Evolutionary conservation across 2,113 vertebrate genomes (phyloP).

Genomic region (Copsychus sechellarum): DNA sequence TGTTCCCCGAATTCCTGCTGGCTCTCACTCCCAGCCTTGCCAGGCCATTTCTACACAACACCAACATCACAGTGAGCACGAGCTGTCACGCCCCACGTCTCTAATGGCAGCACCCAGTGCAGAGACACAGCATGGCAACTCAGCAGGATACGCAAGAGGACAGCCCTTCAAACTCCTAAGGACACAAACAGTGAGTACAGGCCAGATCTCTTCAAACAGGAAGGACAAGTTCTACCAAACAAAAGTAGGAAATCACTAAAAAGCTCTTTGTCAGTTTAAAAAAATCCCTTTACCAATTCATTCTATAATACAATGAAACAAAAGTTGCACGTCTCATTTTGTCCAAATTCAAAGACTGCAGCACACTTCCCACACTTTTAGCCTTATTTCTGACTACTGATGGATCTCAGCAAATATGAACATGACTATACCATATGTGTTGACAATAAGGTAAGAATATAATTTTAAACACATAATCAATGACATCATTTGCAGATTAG

Average conservation of each 20-base stretch:
- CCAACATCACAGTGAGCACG: rapidly evolving
- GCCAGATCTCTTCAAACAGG: not conserved
- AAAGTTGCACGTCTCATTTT: not conserved
- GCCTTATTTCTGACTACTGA: not conserved
- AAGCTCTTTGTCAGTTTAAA: not conserved
- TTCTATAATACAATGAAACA: not conserved
- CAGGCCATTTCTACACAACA: conserved; percentile 14
- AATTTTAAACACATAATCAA: not conserved
- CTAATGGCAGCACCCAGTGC: not conserved
- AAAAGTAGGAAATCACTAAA: not conserved
- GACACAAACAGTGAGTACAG: not conserved
- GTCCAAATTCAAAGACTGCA: not conserved
- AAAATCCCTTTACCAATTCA: not conserved
- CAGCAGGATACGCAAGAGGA: not conserved
- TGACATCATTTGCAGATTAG: not conserved
- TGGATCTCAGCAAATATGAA: not conserved
- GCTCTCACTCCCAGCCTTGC: conserved; percentile 34
- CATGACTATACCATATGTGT: not conserved
- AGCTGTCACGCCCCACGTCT: rapidly evolving
- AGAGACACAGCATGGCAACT: not conserved
- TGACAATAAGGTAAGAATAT: not conserved
- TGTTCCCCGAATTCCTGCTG: conserved; percentile 27
- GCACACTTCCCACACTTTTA: not conserved
- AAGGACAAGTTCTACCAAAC: not conserved
- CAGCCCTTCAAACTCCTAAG: not conserved